These are phyloP conservation scores for Neosilurus mollespiculum DNA, from an alignment of 2,797 vertebrate species.

Conservation along the genomic window DNA sequence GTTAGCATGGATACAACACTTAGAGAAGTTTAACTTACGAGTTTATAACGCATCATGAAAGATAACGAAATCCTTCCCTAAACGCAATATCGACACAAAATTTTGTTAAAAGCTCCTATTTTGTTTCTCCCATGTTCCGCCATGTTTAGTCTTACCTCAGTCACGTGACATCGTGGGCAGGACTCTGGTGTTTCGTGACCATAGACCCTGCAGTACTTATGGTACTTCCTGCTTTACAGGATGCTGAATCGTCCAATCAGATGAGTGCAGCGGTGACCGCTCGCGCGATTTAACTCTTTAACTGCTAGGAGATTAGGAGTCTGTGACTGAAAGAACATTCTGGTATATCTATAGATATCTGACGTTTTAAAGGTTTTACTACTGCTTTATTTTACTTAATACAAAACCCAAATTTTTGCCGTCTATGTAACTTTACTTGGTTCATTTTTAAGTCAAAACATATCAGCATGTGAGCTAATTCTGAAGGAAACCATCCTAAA, in stretches of 20 bases:
- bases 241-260: constrained; percentile 62
- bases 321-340: neutral
- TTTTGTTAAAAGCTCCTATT: neutral
- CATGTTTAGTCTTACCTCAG: constrained; percentile 33
- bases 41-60: neutral
- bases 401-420: neutral
- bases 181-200: constrained; percentile 55
- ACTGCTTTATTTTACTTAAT: neutral
- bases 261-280: constrained; percentile 17
- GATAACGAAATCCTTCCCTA: neutral
- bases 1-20: neutral
- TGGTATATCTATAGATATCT: neutral
- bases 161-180: constrained; percentile 63
- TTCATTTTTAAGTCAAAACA: neutral
- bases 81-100: neutral
- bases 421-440: neutral
- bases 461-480: neutral
- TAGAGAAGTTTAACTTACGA: neutral
- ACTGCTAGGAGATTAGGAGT: neutral
- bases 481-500: neutral
- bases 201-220: constrained; percentile 56
- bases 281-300: neutral
- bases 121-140: neutral
- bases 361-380: neutral
- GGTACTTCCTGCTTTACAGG: constrained; percentile 50